Base-by-base conservation (phyloP, 2,797 vertebrate genomes). In the Apogon talboti region DNA sequence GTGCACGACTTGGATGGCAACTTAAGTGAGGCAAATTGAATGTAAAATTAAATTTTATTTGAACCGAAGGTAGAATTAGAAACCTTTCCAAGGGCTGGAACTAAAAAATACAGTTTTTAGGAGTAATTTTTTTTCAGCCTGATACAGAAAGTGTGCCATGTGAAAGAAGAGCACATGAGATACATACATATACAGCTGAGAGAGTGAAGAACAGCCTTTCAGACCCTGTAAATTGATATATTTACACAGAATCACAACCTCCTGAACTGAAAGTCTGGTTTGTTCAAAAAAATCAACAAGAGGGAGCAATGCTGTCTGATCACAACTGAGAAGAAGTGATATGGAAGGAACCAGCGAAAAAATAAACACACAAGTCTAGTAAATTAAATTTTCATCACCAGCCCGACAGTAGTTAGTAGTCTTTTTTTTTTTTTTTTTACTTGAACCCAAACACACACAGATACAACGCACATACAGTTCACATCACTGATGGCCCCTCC, bases 301-400 rank as follows among this genome's bases (percentile, higher is more conserved):
- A 28, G 24, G 24, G 24, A 28, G 24, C 4, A 35, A 35, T 3
- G 9, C 33, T 35, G 1, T n/a, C 24, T 56, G 28, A 48, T 54
- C 30, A 18, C 46, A 21, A 12, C 30, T 8, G 3, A 33, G 30
- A 30, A 30, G 28, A 35, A 9, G 33, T 47, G 50, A 66, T 67
- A 57, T 56, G 43, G 47, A 50, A 42, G 28, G n/a, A 56, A 48
- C 2, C 0, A 11, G 3, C 16, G 16, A 24, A 37, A 54, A 75
- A 53, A 52, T 21, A 61, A 58, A 42, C 24, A 18, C 38, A 68
- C 28, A 7, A 4, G 8, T 45, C 30, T 65, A 52, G 48, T 64
- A 71, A 67, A 82, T 82, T 70, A 42, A 30, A 74, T 78, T 70
- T 74, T 69, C 68, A 38, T 60, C n/a, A 21, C 42, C 48, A 19